phyloP scores from a whole-genome alignment of 1,140 invertebrate genomes.

The Drosophila kanapiae region DNA sequence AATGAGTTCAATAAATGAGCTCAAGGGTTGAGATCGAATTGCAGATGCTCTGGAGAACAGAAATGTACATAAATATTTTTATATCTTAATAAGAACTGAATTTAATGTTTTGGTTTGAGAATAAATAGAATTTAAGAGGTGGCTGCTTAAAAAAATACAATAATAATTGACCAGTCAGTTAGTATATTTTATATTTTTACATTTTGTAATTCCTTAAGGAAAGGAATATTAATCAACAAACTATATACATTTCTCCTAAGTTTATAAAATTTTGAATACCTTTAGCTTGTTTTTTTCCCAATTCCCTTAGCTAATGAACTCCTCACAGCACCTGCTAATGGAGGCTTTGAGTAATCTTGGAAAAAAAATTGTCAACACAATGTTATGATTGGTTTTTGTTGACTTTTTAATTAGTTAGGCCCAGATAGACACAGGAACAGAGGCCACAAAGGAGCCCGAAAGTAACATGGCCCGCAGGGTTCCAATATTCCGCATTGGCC shows the following conservation, averaged over 20 bases:
- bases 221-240: no score
- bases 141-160: no score
- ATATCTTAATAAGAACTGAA: no score
- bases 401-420: conserved; percentile 72
- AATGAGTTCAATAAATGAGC: conserved; percentile 11
- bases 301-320: conserved; percentile 12
- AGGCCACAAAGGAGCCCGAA: conserved; percentile 30
- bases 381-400: conserved; percentile 72
- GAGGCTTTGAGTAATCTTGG: background rate
- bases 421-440: conserved; percentile 16
- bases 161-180: background rate
- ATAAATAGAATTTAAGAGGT: no score
- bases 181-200: background rate
- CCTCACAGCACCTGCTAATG: background rate
- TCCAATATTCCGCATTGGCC: conserved; percentile 27
- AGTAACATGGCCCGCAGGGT: conserved; percentile 28
- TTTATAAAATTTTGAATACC: background rate
- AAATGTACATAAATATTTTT: no score
- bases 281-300: no score
- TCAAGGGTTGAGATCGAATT: background rate
- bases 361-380: conserved; percentile 45
- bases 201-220: background rate
- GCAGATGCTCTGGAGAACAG: background rate
- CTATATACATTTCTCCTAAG: background rate
- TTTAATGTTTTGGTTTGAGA: no score